phyloP scores from a whole-genome alignment of 2,888 invertebrate genomes.

The Podotricha telesiphe region DNA sequence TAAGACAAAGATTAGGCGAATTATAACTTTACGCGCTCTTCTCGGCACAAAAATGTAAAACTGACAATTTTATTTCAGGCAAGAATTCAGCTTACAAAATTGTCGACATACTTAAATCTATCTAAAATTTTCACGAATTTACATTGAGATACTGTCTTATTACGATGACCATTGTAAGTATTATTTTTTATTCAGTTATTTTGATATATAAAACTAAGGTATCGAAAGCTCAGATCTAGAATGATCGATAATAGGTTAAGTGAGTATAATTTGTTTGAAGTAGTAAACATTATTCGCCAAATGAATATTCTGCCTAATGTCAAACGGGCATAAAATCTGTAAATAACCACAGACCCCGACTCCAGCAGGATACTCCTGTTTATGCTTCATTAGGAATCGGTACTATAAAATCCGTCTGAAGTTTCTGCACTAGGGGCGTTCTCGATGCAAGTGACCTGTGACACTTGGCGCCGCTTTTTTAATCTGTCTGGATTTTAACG shows the following conservation, averaged over 20 bases:
- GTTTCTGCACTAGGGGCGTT: slow-evolving; percentile 48
- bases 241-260: background rate
- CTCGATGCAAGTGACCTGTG: slow-evolving; percentile 63
- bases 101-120: no score
- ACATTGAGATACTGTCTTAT: no score
- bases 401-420: slow-evolving; percentile 52
- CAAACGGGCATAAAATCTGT: slow-evolving; percentile 41
- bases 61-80: no score
- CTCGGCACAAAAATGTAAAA: no score
- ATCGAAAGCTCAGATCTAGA: background rate
- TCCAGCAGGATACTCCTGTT: slow-evolving; percentile 37
- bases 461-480: slow-evolving; percentile 73
- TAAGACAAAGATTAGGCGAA: no score
- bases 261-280: background rate
- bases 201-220: no score
- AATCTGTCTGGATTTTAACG: slow-evolving; percentile 53
- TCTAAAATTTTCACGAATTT: no score
- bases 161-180: no score
- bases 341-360: slow-evolving; percentile 41
- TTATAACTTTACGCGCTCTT: no score
- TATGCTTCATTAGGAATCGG: slow-evolving; percentile 64
- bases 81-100: no score
- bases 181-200: no score
- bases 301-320: slow-evolving; percentile 32
- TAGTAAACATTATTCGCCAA: slow-evolving; percentile 27